Evolutionary conservation across 1,140 invertebrate species (phyloP), one percentile per base, ranked within the genome.

Genomic region (Macrotrachela quadricornifera): DNA sequence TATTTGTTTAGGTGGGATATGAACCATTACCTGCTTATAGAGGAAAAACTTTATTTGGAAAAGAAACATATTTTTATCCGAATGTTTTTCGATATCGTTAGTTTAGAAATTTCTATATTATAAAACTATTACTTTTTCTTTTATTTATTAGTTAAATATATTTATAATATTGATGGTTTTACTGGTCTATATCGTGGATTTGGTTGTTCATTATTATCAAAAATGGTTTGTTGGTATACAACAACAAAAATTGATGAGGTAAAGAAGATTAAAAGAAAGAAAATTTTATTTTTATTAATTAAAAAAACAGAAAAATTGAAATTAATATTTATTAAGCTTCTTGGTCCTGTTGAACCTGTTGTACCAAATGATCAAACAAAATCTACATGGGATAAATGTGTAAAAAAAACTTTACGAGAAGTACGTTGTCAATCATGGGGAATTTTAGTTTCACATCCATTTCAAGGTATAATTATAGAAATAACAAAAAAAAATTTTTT

Each of bases 11-110:
- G 53, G 36, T 49, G 42, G 53, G 46, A n/a, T 44, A 54, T 47
- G 53, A 54, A 50, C 53, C 53, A 17, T 39, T 54, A 10, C 53
- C 53, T 39, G 46, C 53, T 12, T 50, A 42, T 18, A 49, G 41
- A 49, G 46, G 46, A 16, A 42, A 15, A 49, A 50, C 39, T n/a
- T 30, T 54, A 8, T 54, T 54, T 49, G 53, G 53, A 43, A 18
- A 39, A n/a, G 48, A 49, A 38, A 16, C 45, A 49, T 43, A 39
- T 46, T 53, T 53, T 53, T 53, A 53, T 43, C 51, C 51, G 30
- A 53, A 53, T 30, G 44, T 43, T 16, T 47, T 53, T 53, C 40
- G 38, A 36, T 53, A 53, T 36, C 17, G 51, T 53, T 42, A 2
- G 42, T 30, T 30, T 1, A 21, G 12, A 18, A 43, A 43, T 16